Base-by-base conservation (phyloP, 2,113 vertebrate species). In the Butastur rufipennis region DNA sequence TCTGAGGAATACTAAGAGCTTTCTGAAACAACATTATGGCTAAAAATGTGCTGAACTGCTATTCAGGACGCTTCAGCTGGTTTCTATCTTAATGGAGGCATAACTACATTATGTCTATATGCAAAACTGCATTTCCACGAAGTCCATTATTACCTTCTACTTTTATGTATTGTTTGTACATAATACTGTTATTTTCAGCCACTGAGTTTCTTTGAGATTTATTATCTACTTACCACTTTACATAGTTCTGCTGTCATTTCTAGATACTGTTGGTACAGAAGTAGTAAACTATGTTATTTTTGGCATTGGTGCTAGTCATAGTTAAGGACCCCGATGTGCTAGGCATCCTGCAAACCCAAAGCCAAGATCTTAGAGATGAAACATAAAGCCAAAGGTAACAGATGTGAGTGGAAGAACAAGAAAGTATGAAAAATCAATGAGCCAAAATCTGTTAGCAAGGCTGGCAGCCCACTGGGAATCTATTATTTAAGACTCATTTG, bases 1-100 rank as follows among this genome's bases (percentile, higher is more conserved):
- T 67, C 72, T 82, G 87, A 97, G 61, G 77, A 89, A 91, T 61
- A 84, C 62, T 55, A 88, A 93, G 36, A 96, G 83, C 27, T 95
- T 95, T 84, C 82, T 59, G 47, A 95, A 97, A 95, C 55, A 94
- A 56, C 36, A 43, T 92, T 82, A 95, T 83, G 70, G 38, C 55
- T 91, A 92, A 68, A 96, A 90, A 95, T 74, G 55, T 68, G 34
- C 86, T 72, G 55, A 97, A 56, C 38, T 85, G 38, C 36, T 71
- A 81, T 77, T 91, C 58, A 74, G 62, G 55, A 89, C 93, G 45
- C 50, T 90, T 65, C 90, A 97, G 45, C 43, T 97, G 86, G 21
- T 96, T 97, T 88, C 26, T 79, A 18, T 95, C 72, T 89, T 74
- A 78, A 71, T 0, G 1, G 18, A 47, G 29, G 56, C 31, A 84